A percentile compares a stretch with the other conserved stretches of the same genome.
These are phyloP conservation scores for Gerosis bhagava DNA, from an alignment of 2,888 invertebrate genomes.

Conservation along the genomic window DNA sequence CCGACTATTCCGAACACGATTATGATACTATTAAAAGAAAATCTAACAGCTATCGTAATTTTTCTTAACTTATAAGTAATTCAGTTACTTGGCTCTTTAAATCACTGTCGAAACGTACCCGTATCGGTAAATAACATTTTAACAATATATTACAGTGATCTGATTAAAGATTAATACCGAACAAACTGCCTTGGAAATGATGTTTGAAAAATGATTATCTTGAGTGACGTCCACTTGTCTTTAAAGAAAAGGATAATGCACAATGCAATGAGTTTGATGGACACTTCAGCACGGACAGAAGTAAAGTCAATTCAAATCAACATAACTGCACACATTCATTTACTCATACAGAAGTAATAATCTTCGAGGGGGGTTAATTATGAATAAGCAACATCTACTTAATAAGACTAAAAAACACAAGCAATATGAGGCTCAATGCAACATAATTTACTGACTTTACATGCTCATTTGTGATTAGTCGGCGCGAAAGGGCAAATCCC, in stretches of 20 bases:
- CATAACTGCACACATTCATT: slow-evolving; percentile 58
- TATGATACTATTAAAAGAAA: slow-evolving; percentile 21
- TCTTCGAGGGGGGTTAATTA: slow-evolving; percentile 79
- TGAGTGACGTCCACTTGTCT: slow-evolving; percentile 23
- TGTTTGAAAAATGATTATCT: slow-evolving; percentile 22
- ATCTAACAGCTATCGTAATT: slow-evolving; percentile 17
- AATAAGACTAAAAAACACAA: slow-evolving; percentile 67
- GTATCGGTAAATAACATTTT: slow-evolving; percentile 16
- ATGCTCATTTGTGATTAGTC: slow-evolving; percentile 81
- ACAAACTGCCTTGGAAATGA: slow-evolving; percentile 8
- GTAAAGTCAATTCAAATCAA: slow-evolving; percentile 52
- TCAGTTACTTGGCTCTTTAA: slow-evolving; percentile 5
- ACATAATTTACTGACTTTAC: slow-evolving; percentile 81
- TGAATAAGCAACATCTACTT: slow-evolving; percentile 71
- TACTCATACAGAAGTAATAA: slow-evolving; percentile 77
- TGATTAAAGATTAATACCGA: slow-evolving; percentile 16
- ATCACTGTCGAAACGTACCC: slow-evolving; percentile 3
- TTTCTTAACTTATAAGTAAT: slow-evolving; percentile 4
- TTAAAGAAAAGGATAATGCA: slow-evolving; percentile 22
- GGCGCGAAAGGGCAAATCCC: slow-evolving; percentile 82
- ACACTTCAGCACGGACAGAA: slow-evolving; percentile 27
- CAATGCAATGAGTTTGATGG: slow-evolving; percentile 26
- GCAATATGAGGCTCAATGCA: slow-evolving; percentile 76
- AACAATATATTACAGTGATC: slow-evolving; percentile 11
- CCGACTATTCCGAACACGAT: slow-evolving; percentile 30